Evolutionary conservation across 2,888 invertebrate genomes (phyloP), one percentile per base, ranked within the genome.

Genomic region (Drosophila hamatofila): DNA sequence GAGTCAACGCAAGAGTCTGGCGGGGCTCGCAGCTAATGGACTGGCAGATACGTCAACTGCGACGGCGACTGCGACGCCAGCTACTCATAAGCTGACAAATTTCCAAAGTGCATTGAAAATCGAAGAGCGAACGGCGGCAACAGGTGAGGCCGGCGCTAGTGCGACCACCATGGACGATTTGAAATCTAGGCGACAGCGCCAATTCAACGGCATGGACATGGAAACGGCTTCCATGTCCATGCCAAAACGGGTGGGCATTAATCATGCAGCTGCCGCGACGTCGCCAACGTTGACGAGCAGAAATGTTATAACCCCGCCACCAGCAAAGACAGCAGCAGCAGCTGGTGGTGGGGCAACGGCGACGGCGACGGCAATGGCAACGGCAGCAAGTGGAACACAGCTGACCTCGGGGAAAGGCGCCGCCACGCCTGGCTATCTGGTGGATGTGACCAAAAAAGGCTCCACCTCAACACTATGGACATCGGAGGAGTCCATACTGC

Each of bases 401-500:
- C 70, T 82, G 78, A 82, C 78, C 80, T 78, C 80, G 72, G 70
- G 58, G 21, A 83, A 87, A 76, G 77, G 75, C 61, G 76, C 62
- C 65, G 59, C 79, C 49, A 68, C 80, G 67, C 76, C 90, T 75
- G 83, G 81, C 71, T 91, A 89, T 79, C 83, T 90, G 65, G 83
- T 91, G 80, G 92, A 93, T 89, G 82, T 90, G 73, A 91, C 91
- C 91, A 92, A 93, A 92, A 93, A 93, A 91, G 93, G 92, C 78
- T 92, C 93, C 73, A 92, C 92, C 65, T 92, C 92, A 73, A 92
- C 92, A 68, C 92, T 92, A 78, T 93, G 93, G 93, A 93, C 93
- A 77, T 93, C 93, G 61, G 93, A 93, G 75, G 93, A 93, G 83
- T 93, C 93, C 58, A 92, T 93, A 78, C 76, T 93, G 78, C 91